These are phyloP conservation scores for Oreotrochilus melanogaster DNA, from an alignment of 2,113 vertebrate species.

Conservation along the genomic window DNA sequence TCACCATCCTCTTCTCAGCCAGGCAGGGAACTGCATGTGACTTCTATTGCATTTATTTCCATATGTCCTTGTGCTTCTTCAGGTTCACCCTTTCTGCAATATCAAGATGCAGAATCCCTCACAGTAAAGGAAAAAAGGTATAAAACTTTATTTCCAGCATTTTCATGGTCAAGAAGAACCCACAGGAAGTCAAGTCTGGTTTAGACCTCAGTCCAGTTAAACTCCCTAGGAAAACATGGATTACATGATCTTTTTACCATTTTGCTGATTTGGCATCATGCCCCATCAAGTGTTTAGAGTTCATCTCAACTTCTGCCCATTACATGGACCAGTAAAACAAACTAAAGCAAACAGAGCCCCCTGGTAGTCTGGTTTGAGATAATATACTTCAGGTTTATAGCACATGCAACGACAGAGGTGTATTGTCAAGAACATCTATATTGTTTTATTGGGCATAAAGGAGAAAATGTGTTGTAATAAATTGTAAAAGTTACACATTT, in stretches of 20 bases:
- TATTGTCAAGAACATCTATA: not conserved
- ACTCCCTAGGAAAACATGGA: not conserved
- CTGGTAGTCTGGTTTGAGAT: not conserved
- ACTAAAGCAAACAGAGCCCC: not conserved
- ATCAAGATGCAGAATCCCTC: not conserved
- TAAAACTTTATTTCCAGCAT: not conserved
- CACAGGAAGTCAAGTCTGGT: not conserved
- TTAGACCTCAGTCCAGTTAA: not conserved
- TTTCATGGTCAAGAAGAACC: not conserved
- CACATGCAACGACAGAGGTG: not conserved
- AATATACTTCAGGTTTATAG: not conserved
- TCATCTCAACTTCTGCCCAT: not conserved
- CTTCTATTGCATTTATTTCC: not conserved
- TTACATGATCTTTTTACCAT: not conserved
- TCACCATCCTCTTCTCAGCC: not conserved
- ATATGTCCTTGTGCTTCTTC: not conserved
- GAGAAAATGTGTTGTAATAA: slow-evolving; percentile 35
- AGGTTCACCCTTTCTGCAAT: not conserved
- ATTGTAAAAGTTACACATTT: not conserved
- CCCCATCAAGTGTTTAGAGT: not conserved
- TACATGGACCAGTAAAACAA: not conserved
- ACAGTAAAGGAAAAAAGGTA: not conserved
- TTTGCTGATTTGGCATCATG: not conserved
- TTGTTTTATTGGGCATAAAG: slow-evolving; percentile 30
- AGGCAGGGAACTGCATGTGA: not conserved